Conservation (phyloP, 1,140 invertebrate species). For the Meloidogyne floridensis region DNA sequence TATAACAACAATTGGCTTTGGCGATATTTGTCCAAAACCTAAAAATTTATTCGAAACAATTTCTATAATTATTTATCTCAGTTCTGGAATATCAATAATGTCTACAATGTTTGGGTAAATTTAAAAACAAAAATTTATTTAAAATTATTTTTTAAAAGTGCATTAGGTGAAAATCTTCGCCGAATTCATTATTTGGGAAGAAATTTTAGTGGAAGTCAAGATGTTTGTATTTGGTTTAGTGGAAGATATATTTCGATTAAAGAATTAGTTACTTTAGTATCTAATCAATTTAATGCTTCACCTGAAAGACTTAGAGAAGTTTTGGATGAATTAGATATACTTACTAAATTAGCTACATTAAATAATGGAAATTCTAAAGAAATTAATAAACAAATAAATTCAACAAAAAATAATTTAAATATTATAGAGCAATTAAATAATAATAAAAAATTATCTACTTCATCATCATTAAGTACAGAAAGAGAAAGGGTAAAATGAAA, state of each 20-base stretch:
- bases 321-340: constrained; percentile 1
- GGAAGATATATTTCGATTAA: constrained; percentile 13
- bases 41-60: constrained; percentile 16
- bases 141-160: constrained; percentile 5
- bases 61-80: constrained; percentile 31
- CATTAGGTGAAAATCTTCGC: constrained; percentile 29
- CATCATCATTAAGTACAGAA: constrained; percentile 8
- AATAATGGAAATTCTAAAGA: not conserved
- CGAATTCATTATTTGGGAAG: constrained; percentile 32
- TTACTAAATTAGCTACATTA: not conserved
- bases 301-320: constrained; percentile 9
- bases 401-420: not conserved
- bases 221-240: constrained; percentile 33
- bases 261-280: constrained; percentile 24
- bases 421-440: constrained; percentile 2
- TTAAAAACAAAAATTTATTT: not conserved
- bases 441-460: constrained; percentile 12
- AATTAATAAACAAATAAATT: not conserved
- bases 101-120: constrained; percentile 29
- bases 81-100: constrained; percentile 33
- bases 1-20: constrained; percentile 39
- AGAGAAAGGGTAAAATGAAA: not conserved
- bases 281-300: constrained; percentile 25
- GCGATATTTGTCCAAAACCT: constrained; percentile 30
- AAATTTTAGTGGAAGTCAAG: constrained; percentile 24